Base-by-base conservation (phyloP, 2,888 invertebrate species). In the Clunio marinus region DNA sequence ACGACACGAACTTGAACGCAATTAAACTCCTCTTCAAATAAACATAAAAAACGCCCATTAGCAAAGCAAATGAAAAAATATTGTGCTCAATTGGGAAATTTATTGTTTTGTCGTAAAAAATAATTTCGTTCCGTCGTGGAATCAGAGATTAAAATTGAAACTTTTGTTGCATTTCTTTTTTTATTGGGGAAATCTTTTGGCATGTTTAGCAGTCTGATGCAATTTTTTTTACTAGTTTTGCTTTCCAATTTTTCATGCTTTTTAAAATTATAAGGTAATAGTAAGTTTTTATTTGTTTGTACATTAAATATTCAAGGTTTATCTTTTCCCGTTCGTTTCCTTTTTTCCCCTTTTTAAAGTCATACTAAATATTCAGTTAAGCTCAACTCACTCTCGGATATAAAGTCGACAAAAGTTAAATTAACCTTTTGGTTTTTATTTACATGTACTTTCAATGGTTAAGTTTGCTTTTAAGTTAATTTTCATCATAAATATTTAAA, bases 41-140 rank as follows among this genome's bases (percentile, higher is more conserved):
- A 63, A 27, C 63, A 63, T 63, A 63, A 63, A n/a, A 63, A 63
- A 45, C 41, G 63, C 63, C 63, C 63, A 63, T 63, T 63, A 63
- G 63, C 45, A 37, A 63, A 45, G 46, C 63, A 63, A 63, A 63
- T 63, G 28, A 63, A 63, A 63, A 63, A 63, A 27, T 63, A 63
- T 63, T 37, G 37, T 27, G 45, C 46, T 25, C 63, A 63, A 63
- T 63, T 46, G 63, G 46, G 13, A 37, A 63, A 63, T 63, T 63
- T 63, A 63, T 63, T 25, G 63, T 45, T 63, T 24, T 41, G 41
- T 25, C 17, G 37, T 63, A 63, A 63, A 63, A n/a, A n/a, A n/a
- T n/a, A n/a, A n/a, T n/a, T n/a, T n/a, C n/a, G n/a, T n/a, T 24
- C 46, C 57, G 15, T 27, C 27, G 57, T 4, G 57, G 25, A 27